These are phyloP conservation scores for Erannis defoliaria DNA, from an alignment of 2,888 invertebrate species.

Conservation along the genomic window DNA sequence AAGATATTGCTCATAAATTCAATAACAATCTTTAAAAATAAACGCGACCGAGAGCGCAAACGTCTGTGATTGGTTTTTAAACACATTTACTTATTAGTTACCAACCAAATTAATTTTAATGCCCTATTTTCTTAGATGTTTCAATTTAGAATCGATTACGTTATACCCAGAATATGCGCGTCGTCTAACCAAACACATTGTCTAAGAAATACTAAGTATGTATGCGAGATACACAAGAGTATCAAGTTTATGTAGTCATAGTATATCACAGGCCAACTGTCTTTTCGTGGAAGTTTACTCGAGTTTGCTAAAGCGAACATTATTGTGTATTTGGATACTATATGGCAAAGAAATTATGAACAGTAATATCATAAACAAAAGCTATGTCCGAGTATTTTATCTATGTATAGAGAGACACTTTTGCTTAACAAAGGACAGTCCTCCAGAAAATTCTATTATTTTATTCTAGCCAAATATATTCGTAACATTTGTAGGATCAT, in stretches of 20 bases:
- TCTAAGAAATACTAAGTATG: too few relatives aligned
- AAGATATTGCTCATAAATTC: too few relatives aligned
- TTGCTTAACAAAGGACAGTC: background rate
- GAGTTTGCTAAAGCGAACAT: conserved; percentile 4
- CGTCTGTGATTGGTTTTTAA: too few relatives aligned
- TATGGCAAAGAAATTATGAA: conserved; percentile 8
- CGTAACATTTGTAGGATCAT: background rate
- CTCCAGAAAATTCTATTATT: background rate
- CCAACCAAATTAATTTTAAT: too few relatives aligned
- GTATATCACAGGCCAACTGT: conserved; percentile 3
- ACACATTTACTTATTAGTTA: too few relatives aligned
- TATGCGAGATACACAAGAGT: too few relatives aligned
- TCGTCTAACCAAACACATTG: too few relatives aligned
- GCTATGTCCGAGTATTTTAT: conserved; percentile 5
- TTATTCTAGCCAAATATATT: background rate
- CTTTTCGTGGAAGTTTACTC: background rate
- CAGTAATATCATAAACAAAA: conserved; percentile 19
- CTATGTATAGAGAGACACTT: conserved; percentile 1
- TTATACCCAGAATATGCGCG: too few relatives aligned
- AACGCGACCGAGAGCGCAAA: too few relatives aligned
- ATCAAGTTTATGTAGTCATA: background rate
- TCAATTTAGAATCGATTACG: too few relatives aligned
- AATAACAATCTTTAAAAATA: too few relatives aligned
- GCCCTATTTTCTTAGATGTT: too few relatives aligned
- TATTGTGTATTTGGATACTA: conserved; percentile 10